phyloP scores from a whole-genome alignment of 2,888 invertebrate genomes.

The Melanchra persicariae region DNA sequence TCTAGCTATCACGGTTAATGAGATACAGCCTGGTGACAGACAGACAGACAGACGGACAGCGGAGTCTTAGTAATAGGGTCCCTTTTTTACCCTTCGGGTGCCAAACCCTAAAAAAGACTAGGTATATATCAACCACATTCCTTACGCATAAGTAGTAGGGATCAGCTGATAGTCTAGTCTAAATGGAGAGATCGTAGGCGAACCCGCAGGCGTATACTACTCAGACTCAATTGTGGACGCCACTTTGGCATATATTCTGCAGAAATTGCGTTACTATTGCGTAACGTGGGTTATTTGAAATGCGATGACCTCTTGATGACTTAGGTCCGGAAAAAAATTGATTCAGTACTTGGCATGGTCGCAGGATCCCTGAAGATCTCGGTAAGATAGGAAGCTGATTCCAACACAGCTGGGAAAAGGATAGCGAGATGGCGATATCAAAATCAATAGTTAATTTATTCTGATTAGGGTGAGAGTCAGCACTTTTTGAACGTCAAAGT shows the following conservation, averaged over 20 bases:
- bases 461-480: background rate
- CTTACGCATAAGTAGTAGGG: conserved; percentile 45
- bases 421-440: background rate
- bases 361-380: background rate
- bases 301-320: conserved; percentile 29
- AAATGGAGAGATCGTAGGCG: conserved; percentile 49
- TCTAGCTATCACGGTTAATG: too few species aligned
- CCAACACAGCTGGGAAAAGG: background rate
- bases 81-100: too few species aligned
- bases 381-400: background rate
- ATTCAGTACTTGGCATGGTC: background rate
- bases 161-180: conserved; percentile 48
- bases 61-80: too few species aligned
- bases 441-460: too few species aligned
- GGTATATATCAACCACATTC: conserved; percentile 34
- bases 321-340: background rate
- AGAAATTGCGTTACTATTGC: conserved; percentile 31
- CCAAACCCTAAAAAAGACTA: too few species aligned
- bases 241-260: conserved; percentile 31
- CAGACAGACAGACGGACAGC: too few species aligned
- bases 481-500: too few species aligned
- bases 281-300: conserved; percentile 26
- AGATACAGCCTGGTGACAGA: too few species aligned
- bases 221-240: conserved; percentile 47
- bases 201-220: conserved; percentile 53